A percentile compares a stretch with the other conserved stretches of the same genome.
Conservation (phyloP, 2,113 vertebrate genomes). For the Dicrurus megarhynchus region DNA sequence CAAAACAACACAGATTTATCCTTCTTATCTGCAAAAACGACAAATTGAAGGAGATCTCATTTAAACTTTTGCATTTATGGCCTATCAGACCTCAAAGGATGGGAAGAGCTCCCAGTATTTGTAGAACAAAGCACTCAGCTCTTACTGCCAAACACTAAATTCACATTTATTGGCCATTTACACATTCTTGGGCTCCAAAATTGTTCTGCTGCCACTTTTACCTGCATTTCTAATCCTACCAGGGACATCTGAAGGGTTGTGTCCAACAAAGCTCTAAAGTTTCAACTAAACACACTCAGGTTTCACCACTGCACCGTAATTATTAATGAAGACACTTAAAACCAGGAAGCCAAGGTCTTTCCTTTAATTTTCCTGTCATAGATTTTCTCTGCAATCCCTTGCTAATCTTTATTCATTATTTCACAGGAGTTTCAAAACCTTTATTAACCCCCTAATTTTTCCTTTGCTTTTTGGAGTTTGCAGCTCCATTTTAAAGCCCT, state of each 20-base stretch:
- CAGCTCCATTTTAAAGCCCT: background rate
- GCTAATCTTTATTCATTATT: background rate
- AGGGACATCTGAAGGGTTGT: background rate
- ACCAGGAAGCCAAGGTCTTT: background rate
- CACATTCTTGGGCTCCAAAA: background rate
- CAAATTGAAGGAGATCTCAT: background rate
- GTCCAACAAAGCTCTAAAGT: background rate
- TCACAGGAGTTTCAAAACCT: background rate
- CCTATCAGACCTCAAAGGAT: background rate
- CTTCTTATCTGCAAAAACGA: background rate
- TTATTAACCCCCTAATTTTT: background rate
- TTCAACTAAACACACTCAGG: background rate
- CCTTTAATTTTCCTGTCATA: background rate
- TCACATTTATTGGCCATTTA: background rate
- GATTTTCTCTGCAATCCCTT: background rate
- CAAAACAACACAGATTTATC: background rate
- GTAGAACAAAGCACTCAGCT: background rate
- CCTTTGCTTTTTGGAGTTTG: background rate
- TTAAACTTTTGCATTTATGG: background rate
- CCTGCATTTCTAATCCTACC: background rate
- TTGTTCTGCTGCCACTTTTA: background rate
- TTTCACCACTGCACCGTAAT: slow-evolving; percentile 17
- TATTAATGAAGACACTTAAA: slow-evolving; percentile 40
- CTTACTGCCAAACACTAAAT: background rate
- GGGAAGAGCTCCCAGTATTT: background rate